Base-by-base conservation (phyloP, 92 coral and sea anemone species). In the Porites lobata region DNA sequence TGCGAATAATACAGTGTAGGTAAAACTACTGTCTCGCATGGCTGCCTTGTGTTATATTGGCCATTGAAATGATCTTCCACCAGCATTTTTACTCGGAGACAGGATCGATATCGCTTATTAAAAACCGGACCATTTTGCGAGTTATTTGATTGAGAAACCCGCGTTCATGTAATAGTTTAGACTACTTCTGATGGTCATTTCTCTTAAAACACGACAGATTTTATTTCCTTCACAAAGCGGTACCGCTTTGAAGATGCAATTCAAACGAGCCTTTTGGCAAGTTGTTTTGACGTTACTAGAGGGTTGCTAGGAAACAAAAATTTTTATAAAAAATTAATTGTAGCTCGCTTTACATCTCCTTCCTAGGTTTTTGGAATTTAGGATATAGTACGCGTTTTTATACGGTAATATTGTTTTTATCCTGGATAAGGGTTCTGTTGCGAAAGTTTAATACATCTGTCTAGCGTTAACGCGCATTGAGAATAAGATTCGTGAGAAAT, bases 221-320 rank as follows among this genome's bases (percentile, higher is more conserved):
- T 77, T 26, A 38, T 38, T 21, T 57, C 14, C 6, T 1, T 15
- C 18, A 20, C 51, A 50, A 4, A 57, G 53, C 67, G 81, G 80
- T 15, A 43, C 21, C 12, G 14, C 82, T 63, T 63, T 78, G 82
- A 78, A 22, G 13, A 7, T 51, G 24, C 57, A 10, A 11, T 4
- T 64, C 68, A 57, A 57, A 50, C 70, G 17, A 64, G 64, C n/a
- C 71, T 78, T 43, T 61, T 6, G 15, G 21, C 57, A 6, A 78
- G 62, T 67, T 29, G 72, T 38, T 78, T 43, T 62, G 57, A 64
- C 71, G 56, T 29, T 18, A 24, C 82, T 59, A 63, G 24, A 26
- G 11, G 7, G 82, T 78, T 63, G 71, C 82, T 78, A 62, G 19
- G 82, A 78, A 6, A 78, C 71, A 18, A 9, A 18, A 38, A 18